phyloP scores from a whole-genome alignment of 2,797 vertebrate species.

The Brotula barbata region DNA sequence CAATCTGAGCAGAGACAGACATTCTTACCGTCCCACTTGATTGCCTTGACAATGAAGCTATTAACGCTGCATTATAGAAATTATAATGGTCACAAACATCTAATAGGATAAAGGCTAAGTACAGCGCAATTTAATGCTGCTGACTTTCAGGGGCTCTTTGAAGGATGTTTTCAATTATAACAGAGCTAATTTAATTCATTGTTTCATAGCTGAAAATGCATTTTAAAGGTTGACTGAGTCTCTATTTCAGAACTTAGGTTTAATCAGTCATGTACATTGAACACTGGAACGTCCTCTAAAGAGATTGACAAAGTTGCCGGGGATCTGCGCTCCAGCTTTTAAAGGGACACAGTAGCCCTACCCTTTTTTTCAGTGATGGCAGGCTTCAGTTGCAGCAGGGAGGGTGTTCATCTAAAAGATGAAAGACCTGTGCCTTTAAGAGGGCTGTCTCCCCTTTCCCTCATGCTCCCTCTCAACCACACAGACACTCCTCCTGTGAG shows the following conservation, averaged over 20 bases:
- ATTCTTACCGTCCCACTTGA: constrained; percentile 63
- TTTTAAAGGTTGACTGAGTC: constrained; percentile 80
- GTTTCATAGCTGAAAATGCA: constrained; percentile 79
- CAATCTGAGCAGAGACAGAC: constrained; percentile 66
- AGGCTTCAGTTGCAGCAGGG: constrained; percentile 61
- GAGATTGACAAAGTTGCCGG: constrained; percentile 82
- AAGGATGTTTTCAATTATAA: constrained; percentile 85
- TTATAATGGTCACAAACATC: constrained; percentile 74
- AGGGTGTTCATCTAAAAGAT: constrained; percentile 69
- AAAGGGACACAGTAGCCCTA: constrained; percentile 69
- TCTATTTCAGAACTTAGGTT: constrained; percentile 77
- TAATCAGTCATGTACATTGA: constrained; percentile 83
- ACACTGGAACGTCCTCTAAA: constrained; percentile 83
- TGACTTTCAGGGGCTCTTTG: constrained; percentile 79
- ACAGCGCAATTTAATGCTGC: constrained; percentile 76
- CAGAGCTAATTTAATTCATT: constrained; percentile 81
- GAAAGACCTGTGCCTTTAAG: constrained; percentile 84
- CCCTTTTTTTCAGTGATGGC: constrained; percentile 58
- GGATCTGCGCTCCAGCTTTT: constrained; percentile 73
- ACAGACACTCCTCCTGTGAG: constrained; percentile 81
- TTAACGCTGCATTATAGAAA: constrained; percentile 80
- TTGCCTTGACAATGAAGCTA: constrained; percentile 73
- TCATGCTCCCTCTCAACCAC: constrained; percentile 79
- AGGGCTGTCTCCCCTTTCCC: constrained; percentile 78
- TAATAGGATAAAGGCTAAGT: constrained; percentile 76